Evolutionary conservation across 2,113 vertebrate genomes (phyloP).

Genomic region (Indicator indicator): DNA sequence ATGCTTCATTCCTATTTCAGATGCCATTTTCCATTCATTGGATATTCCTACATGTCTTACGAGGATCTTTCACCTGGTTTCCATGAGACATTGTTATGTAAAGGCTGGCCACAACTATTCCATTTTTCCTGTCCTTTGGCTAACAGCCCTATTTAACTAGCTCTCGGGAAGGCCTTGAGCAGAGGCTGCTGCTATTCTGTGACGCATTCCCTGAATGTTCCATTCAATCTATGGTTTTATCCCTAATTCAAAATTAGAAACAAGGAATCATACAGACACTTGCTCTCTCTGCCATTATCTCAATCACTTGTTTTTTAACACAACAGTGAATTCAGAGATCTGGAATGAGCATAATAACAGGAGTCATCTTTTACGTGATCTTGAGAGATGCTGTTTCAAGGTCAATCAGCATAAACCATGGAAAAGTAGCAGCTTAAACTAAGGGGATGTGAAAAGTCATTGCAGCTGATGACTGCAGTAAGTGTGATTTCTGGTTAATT

Average conservation of each 20-base stretch:
- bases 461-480: neutral
- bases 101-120: slow-evolving; percentile 41
- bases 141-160: neutral
- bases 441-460: neutral
- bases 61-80: slow-evolving; percentile 28
- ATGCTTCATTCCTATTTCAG: neutral
- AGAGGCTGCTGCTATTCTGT: neutral
- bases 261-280: neutral
- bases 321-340: neutral
- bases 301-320: neutral
- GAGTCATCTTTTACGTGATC: neutral
- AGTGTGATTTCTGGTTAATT: neutral
- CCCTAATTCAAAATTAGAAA: neutral
- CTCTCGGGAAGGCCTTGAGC: neutral
- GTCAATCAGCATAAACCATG: neutral
- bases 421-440: neutral
- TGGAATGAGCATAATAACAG: neutral
- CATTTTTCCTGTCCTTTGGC: neutral
- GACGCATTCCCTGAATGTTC: neutral
- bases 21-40: neutral
- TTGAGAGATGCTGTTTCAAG: neutral
- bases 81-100: slow-evolving; percentile 15
- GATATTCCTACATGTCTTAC: neutral
- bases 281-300: neutral
- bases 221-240: neutral